Base-by-base conservation (phyloP, 2,888 invertebrate species). In the Apomyelois bistriatella region DNA sequence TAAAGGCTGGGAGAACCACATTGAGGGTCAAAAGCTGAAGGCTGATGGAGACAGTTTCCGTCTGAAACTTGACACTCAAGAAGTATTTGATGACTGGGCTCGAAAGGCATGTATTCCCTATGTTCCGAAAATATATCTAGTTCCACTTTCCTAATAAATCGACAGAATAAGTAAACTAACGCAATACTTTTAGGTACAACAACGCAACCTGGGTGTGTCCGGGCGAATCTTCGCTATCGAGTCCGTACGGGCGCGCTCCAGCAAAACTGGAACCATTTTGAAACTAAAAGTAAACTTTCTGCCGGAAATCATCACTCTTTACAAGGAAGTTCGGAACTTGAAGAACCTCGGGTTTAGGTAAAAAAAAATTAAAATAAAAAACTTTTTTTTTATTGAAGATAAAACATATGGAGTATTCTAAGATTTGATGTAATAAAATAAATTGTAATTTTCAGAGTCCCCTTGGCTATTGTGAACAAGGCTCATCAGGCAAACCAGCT, bases 1-100 rank as follows among this genome's bases (percentile, higher is more conserved):
- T 47, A 98, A 98, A 82, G 98, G 98, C 37, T 99, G 99, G 99
- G 99, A 99, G 82, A 98, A 97, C 66, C 99, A 99, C 79, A 97
- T 99, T 48, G 99, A 99, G 85, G 99, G 99, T 9, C 98, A 99
- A 78, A 98, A 98, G 76, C 89, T 98, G 53, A 99, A 99, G 84
- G 97, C 96, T 3, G 99, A 99, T 74, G 99, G 99, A 3, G 99
- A 99, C 76, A 99, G 98, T 83, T 99, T 99, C 87, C 95, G 98
- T 12, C 91, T 96, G 54, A 99, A 99, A 81, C 91, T 99, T 37
- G 98, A 98, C 75, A 99, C 99, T 0, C 96, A 97, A 72, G 98
- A 98, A 78, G 97, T 99, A 47, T 99, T 99, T 78, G 98, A 99
- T 72, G 99, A 99, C 71, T 99, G 99, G 99, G 96, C 98, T 37